phyloP scores from a whole-genome alignment of 2,888 invertebrate species.

The Heliconius aoede region DNA sequence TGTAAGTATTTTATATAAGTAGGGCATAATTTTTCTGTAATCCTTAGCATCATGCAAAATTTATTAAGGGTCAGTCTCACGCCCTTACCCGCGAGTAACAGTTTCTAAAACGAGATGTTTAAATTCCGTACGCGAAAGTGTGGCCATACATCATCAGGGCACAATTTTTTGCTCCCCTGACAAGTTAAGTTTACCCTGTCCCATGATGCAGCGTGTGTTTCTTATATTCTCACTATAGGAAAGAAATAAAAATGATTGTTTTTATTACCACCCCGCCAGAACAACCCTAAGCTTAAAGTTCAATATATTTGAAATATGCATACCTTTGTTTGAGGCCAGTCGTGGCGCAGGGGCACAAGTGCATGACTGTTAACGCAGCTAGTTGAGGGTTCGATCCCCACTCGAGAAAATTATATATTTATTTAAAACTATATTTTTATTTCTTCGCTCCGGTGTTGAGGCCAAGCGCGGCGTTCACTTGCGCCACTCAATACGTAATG shows the following conservation, averaged over 20 bases:
- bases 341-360: too few species aligned
- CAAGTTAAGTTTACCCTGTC: conserved; percentile 70
- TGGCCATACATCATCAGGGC: conserved; percentile 75
- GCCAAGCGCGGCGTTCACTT: too few species aligned
- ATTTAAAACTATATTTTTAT: too few species aligned
- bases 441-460: too few species aligned
- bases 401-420: too few species aligned
- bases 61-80: conserved; percentile 77
- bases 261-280: conserved; percentile 67
- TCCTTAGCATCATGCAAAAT: conserved; percentile 72
- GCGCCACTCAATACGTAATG: too few species aligned
- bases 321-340: conserved; percentile 41
- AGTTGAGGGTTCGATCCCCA: too few species aligned
- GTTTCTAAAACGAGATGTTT: conserved; percentile 76
- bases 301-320: conserved; percentile 71
- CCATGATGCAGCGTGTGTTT: conserved; percentile 66
- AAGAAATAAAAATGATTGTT: conserved; percentile 75
- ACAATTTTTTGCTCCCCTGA: conserved; percentile 78
- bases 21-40: conserved; percentile 54
- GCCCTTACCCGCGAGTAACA: conserved; percentile 74
- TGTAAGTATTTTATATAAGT: conserved; percentile 16
- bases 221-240: conserved; percentile 69
- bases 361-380: too few species aligned
- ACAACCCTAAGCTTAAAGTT: conserved; percentile 63
- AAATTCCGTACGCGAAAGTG: conserved; percentile 77